phyloP scores from a whole-genome alignment of 2,113 vertebrate genomes.

The Ceyx cyanopectus region DNA sequence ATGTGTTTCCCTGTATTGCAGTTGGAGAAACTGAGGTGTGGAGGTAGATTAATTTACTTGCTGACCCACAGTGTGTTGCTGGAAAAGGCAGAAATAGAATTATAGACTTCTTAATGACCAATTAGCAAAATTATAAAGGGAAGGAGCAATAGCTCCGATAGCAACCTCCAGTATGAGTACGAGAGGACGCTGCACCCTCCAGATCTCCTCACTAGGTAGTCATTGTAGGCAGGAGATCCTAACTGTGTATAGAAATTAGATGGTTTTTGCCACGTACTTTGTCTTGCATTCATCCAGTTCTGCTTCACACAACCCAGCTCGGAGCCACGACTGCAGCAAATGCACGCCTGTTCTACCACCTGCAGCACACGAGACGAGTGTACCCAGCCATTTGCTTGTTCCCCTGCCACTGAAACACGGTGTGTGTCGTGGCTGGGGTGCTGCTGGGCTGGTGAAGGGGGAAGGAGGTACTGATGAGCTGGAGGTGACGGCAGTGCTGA shows the following conservation, averaged over 20 bases:
- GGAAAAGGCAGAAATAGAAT: conserved; percentile 18
- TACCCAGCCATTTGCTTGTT: conserved; percentile 50
- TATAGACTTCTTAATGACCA: conserved; percentile 46
- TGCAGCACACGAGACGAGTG: conserved; percentile 52
- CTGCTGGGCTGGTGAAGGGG: too few relatives aligned
- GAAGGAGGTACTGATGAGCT: conserved; percentile 23
- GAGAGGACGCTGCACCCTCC: background rate
- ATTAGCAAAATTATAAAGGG: conserved; percentile 47
- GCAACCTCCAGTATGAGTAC: background rate
- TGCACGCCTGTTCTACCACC: conserved; percentile 43
- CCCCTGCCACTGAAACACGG: conserved; percentile 38
- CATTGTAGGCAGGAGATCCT: background rate
- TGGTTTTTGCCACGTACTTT: conserved; percentile 20
- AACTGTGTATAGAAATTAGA: background rate
- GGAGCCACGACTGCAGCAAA: conserved; percentile 43
- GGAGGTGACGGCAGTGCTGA: background rate
- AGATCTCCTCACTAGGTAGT: background rate
- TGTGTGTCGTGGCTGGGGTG: background rate
- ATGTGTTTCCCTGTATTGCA: conserved; percentile 18
- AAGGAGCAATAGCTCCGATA: background rate
- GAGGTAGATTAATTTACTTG: conserved; percentile 51
- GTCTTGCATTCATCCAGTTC: background rate
- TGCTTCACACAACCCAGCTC: background rate
- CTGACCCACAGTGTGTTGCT: conserved; percentile 38
- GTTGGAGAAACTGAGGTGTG: conserved; percentile 50